Evolutionary conservation across 2,888 invertebrate species (phyloP).

Genomic region (Merodon equestris): DNA sequence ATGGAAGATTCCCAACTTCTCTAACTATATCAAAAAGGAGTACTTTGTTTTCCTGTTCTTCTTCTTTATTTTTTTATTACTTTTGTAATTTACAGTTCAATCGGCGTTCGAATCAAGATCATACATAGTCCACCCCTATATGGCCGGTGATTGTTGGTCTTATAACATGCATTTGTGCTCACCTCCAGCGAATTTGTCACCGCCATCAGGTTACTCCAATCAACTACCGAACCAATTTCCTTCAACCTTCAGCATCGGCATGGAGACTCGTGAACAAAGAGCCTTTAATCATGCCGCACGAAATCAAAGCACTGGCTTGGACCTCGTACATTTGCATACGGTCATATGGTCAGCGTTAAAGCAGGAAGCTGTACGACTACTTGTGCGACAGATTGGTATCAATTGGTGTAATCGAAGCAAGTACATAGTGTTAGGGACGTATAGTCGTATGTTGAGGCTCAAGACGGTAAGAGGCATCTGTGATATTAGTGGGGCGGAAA

Average conservation of each 20-base stretch:
- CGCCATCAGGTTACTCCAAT: conserved; percentile 65
- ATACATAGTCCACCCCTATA: not conserved
- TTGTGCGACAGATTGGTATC: conserved; percentile 67
- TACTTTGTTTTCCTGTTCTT: conserved; percentile 10
- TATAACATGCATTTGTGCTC: conserved; percentile 54
- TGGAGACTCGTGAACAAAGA: conserved; percentile 53
- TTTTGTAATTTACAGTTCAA: conserved; percentile 62
- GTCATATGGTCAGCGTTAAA: conserved; percentile 41
- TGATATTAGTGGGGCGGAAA: conserved; percentile 39
- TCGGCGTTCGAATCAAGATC: conserved; percentile 25
- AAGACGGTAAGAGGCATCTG: conserved; percentile 44
- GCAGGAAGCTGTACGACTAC: conserved; percentile 58
- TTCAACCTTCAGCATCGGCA: conserved; percentile 15
- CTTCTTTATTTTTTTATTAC: conserved; percentile 35
- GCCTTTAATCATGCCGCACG: conserved; percentile 66
- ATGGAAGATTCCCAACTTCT: conserved; percentile 27
- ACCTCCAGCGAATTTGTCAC: conserved; percentile 66
- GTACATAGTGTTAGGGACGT: conserved; percentile 35
- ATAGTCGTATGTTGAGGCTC: conserved; percentile 5
- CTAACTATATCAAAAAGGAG: conserved; percentile 50
- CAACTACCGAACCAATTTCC: conserved; percentile 61
- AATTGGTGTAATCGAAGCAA: conserved; percentile 66
- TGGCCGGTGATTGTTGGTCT: conserved; percentile 19
- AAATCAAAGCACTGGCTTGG: conserved; percentile 48
- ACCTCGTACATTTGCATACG: conserved; percentile 65